Base-by-base conservation (phyloP, 2,797 vertebrate species). In the Melanotaenia trifasciata region DNA sequence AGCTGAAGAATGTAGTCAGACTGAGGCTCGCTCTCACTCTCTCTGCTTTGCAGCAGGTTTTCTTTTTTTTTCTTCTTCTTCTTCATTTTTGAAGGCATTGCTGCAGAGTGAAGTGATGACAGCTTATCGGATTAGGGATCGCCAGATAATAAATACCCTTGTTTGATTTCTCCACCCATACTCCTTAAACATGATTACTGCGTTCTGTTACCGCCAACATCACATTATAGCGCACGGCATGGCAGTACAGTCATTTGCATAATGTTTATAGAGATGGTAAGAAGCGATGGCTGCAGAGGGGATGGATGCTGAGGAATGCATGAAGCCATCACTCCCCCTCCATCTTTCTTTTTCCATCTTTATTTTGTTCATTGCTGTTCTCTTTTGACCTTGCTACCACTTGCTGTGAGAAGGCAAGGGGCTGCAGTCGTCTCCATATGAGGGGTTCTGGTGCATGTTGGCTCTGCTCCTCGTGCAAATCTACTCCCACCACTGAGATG, bases 61-160 rank as follows among this genome's bases (percentile, higher is more conserved):
- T 66, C 59, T 53, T 28, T 47, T 65, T 51, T 51, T 32, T 30
- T 20, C 38, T 72, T 24, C 26, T 35, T 22, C 22, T 36, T 53
- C 22, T 1, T 3, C 20, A 5, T 64, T 70, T 87, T 71, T 79
- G 67, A 83, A 85, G 76, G 58, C 84, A 83, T 84, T 50, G 76
- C 83, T 82, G 83, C 78, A 74, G 83, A 92, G 88, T 90, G 90
- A 90, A 94, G 92, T 91, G 93, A 91, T 92, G 89, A 86, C 88
- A 90, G 91, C 67, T 94, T 94, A 93, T 94, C 87, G 84, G 92
- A 93, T 94, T 93, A 94, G 80, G 80, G 83, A 92, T 94, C 88
- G 59, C 80, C 32, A 77, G 84, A 91, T 93, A 93, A 93, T 94
- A 93, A 95, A 94, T 91, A 90, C 84, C 78, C 90, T 89, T 90